These are phyloP conservation scores for Episyrphus balteatus DNA, from an alignment of 1,140 invertebrate genomes.

Conservation along the genomic window DNA sequence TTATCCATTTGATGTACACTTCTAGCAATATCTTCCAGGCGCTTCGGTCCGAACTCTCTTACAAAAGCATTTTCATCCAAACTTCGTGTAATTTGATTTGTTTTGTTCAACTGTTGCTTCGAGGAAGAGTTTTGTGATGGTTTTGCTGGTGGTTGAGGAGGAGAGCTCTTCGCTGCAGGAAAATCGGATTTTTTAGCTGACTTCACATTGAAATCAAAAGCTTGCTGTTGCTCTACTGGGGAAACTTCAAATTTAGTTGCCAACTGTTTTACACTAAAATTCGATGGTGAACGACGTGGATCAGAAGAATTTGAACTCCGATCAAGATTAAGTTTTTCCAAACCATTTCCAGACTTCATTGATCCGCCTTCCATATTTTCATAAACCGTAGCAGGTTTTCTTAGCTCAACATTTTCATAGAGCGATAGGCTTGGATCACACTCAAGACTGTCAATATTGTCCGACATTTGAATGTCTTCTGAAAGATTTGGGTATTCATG, in stretches of 20 bases:
- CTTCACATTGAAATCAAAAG: conserved; percentile 28
- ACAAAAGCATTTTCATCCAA: conserved; percentile 59
- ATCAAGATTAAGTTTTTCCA: not conserved
- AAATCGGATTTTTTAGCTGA: conserved; percentile 14
- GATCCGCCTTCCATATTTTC: conserved; percentile 39
- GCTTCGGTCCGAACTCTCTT: conserved; percentile 44
- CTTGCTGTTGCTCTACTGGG: conserved; percentile 35
- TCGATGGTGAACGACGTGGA: conserved; percentile 23
- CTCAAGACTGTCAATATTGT: conserved; percentile 7
- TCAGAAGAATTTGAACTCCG: not conserved
- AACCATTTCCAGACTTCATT: conserved; percentile 17
- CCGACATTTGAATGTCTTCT: conserved; percentile 4
- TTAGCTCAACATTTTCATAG: conserved; percentile 35
- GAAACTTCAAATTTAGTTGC: conserved; percentile 46
- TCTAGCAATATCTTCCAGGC: conserved; percentile 30
- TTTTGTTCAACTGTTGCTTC: conserved; percentile 41
- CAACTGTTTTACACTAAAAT: conserved; percentile 43
- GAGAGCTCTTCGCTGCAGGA: conserved; percentile 2
- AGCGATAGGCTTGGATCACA: conserved; percentile 11
- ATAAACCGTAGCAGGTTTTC: conserved; percentile 38
- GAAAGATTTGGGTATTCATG: conserved; percentile 16
- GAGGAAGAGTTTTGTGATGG: conserved; percentile 16
- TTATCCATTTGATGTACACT: conserved; percentile 23
- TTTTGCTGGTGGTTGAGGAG: conserved; percentile 2
- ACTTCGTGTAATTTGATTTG: conserved; percentile 53